Conservation (phyloP, 2,797 vertebrate species). For the Pyrocephalus nanus region DNA sequence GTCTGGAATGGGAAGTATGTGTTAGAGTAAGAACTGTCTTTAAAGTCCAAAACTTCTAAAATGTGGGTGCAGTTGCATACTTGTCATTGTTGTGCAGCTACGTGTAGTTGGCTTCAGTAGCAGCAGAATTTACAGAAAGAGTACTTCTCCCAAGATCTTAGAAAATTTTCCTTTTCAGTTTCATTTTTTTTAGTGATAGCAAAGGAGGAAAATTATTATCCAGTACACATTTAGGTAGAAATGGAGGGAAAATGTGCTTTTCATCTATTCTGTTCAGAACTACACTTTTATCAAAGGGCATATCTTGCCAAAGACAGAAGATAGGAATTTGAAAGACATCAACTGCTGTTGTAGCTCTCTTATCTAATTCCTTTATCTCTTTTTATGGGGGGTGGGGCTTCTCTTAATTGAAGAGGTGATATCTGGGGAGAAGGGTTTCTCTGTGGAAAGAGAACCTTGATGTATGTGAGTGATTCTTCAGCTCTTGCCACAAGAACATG, state of each 20-base stretch:
- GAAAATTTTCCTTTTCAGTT: neutral
- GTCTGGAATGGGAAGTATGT: neutral
- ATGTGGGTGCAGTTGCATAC: neutral
- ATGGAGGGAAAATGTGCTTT: neutral
- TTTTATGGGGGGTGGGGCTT: neutral
- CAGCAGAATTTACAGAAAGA: neutral
- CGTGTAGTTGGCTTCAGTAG: neutral
- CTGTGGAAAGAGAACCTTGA: neutral
- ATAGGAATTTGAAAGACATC: neutral
- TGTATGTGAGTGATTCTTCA: neutral
- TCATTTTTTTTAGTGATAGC: neutral
- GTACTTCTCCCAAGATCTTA: neutral
- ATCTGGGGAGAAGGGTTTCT: neutral
- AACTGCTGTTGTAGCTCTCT: neutral
- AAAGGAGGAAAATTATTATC: neutral
- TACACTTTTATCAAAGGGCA: neutral
- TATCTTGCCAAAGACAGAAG: neutral
- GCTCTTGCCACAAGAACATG: neutral
- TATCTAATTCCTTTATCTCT: neutral
- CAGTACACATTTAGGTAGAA: neutral
- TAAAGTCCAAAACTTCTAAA: neutral
- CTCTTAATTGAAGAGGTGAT: neutral
- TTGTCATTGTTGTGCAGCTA: neutral
- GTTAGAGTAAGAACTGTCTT: neutral
- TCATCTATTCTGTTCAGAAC: neutral